Evolutionary conservation across 2,113 vertebrate genomes (phyloP).

Genomic region (Sylvia atricapilla): DNA sequence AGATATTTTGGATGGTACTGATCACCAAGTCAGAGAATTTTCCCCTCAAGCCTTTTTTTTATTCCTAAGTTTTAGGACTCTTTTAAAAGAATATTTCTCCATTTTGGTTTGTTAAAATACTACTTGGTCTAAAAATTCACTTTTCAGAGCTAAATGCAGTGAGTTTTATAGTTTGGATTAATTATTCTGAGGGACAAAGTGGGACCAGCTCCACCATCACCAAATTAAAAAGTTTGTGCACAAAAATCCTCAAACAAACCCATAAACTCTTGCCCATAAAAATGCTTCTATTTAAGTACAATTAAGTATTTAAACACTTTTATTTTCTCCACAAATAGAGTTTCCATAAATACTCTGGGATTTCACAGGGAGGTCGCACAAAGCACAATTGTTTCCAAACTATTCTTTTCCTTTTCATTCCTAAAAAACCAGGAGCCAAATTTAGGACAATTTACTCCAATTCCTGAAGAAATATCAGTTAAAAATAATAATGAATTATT

Average conservation of each 20-base stretch:
- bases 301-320: background rate
- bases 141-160: rapidly evolving
- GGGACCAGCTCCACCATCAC: background rate
- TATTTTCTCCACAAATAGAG: background rate
- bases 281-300: background rate
- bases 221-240: background rate
- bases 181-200: background rate
- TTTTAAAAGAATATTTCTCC: background rate
- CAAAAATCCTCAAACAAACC: background rate
- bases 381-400: background rate
- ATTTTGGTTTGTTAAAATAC: background rate
- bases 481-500: background rate
- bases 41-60: background rate
- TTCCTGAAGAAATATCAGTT: background rate
- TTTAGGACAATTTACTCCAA: background rate
- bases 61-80: background rate
- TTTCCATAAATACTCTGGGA: background rate
- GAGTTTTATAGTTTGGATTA: background rate
- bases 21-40: background rate
- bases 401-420: background rate
- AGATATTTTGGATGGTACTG: background rate
- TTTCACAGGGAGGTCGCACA: background rate
- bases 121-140: background rate
- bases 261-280: background rate
- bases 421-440: background rate